A percentile compares a stretch with the other conserved stretches of the same genome.
phyloP scores from a whole-genome alignment of 2,113 vertebrate genomes.

The Calidris pugnax region DNA sequence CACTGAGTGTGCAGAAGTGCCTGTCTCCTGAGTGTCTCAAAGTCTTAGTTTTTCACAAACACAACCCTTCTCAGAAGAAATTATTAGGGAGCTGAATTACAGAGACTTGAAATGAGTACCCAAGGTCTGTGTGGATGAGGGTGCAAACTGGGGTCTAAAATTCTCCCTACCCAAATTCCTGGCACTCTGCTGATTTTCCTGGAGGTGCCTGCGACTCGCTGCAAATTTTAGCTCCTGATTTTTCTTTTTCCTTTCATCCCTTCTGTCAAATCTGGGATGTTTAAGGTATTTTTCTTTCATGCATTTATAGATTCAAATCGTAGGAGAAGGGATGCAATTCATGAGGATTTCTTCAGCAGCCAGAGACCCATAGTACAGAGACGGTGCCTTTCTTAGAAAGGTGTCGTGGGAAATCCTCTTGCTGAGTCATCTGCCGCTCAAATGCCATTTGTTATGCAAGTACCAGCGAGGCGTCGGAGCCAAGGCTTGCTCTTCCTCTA shows the following conservation, averaged over 20 bases:
- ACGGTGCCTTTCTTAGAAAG: background rate
- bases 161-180: background rate
- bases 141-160: background rate
- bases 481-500: background rate
- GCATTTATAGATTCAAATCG: accelerated
- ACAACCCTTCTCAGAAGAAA: background rate
- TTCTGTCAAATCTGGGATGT: background rate
- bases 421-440: background rate
- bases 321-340: background rate
- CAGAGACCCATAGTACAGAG: background rate
- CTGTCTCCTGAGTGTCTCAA: background rate
- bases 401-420: background rate
- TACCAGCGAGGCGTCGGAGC: accelerated
- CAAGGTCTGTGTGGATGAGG: background rate
- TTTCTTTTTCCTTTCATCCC: background rate
- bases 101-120: background rate
- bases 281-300: background rate
- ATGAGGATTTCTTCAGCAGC: background rate
- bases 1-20: background rate
- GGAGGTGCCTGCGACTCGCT: background rate
- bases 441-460: background rate
- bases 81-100: background rate
- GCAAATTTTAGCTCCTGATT: background rate
- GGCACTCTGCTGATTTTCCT: background rate
- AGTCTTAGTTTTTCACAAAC: background rate